Evolutionary conservation across 2,113 vertebrate species (phyloP), one percentile per base, ranked within the genome.

Genomic region (Equus przewalskii): DNA sequence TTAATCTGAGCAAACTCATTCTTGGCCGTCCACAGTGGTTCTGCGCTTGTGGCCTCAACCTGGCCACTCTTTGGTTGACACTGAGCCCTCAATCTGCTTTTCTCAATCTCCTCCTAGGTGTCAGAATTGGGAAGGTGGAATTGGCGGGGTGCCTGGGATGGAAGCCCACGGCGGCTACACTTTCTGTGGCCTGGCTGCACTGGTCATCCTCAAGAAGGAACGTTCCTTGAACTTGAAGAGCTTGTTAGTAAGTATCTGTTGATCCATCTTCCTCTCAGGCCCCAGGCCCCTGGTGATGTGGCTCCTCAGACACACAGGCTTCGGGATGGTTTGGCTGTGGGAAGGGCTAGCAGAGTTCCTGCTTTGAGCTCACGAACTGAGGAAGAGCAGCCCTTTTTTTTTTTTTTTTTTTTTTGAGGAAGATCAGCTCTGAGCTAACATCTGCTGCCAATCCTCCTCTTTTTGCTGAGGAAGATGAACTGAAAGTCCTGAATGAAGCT

Each of bases 111-210:
- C 67, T 75, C 6, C 14, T 95, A 99, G 99, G 96, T 99, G 99
- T 98, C 99, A 99, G 98, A 99, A 99, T 97, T 99, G 99, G 99
- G 99, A 99, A 96, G 99, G 99, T 0, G 99, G 99, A 91, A 99
- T 99, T 0, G 99, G 99, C 0, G 99, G 99, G 0, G 99, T 99
- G 85, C 99, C 99, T 0, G 99, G 99, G 51, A 98, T 99, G 99
- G 99, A 99, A 97, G 99, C 99, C 0, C 99, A 99, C 0, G 99
- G 99, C 0, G 99, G 99, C 6, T 99, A 99, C 98, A 99, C 99
- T 0, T 99, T 99, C 99, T 99, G 99, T 1, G 99, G 99, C 33
- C 96, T 99, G 21, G 99, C 99, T 0, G 99, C 99, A 0, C 98
- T 99, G 97, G 99, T 99, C 95, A 99, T 99, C 97, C 99, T 99